phyloP scores from a whole-genome alignment of 2,797 vertebrate genomes.

The Dermochelys coriacea region DNA sequence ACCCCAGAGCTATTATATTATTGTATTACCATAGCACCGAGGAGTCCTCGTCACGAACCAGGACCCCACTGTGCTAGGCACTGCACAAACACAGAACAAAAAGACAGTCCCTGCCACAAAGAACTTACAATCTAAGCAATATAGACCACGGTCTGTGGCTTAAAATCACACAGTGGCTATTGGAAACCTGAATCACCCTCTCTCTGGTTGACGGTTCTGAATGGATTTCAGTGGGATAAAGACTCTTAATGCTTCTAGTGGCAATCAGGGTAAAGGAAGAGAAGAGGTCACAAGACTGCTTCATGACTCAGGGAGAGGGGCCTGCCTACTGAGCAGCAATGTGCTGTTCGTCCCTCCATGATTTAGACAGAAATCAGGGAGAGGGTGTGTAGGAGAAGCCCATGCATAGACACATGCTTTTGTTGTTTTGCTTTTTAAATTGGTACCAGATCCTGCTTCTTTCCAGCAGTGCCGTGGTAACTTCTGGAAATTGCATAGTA shows the following conservation, averaged over 20 bases:
- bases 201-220: background rate
- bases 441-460: background rate
- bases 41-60: background rate
- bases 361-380: background rate
- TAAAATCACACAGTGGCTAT: background rate
- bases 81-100: background rate
- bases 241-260: background rate
- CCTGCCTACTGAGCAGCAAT: background rate
- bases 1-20: background rate
- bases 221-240: background rate
- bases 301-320: background rate
- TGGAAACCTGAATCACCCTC: background rate
- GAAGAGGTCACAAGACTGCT: background rate
- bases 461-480: background rate
- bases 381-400: background rate
- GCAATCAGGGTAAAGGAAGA: background rate
- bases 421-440: background rate
- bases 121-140: background rate
- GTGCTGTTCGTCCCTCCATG: background rate
- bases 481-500: background rate
- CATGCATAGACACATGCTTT: background rate
- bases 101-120: background rate
- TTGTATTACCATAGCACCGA: background rate
- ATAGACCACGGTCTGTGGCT: background rate
- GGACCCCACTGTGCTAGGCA: background rate